Conservation (phyloP, 2,888 invertebrate genomes). For the Cactoblastis cactorum region DNA sequence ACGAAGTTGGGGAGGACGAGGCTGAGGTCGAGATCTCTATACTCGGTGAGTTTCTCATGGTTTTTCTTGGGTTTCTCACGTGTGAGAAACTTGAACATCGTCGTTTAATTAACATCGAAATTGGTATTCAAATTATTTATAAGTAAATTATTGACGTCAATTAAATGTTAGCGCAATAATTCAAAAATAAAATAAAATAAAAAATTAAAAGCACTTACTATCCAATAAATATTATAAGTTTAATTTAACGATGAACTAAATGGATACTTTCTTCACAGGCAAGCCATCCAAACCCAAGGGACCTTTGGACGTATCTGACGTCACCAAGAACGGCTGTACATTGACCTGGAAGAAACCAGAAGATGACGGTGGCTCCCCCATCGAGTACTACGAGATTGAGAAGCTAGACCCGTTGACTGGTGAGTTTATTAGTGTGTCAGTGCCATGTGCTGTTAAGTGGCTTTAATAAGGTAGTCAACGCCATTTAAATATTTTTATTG, state of each 20-base stretch:
- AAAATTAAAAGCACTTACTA: no score
- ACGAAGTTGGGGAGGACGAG: constrained; percentile 94
- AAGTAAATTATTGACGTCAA: no score
- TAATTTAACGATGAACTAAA: not conserved
- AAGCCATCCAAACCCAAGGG: constrained; percentile 90
- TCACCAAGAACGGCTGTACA: constrained; percentile 95
- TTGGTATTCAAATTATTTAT: no score
- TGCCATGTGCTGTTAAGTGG: no score
- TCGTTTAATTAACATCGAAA: no score
- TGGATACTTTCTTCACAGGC: constrained; percentile 51
- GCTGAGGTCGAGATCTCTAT: constrained; percentile 95
- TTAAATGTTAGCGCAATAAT: no score
- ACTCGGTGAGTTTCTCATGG: constrained; percentile 67
- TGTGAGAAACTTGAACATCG: no score
- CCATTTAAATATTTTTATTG: no score
- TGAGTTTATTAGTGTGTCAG: constrained; percentile 33
- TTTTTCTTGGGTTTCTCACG: not conserved
- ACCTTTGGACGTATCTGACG: constrained; percentile 91
- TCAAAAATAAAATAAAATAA: no score
- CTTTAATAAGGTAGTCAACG: no score
- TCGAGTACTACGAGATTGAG: constrained; percentile 97
- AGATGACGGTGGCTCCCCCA: constrained; percentile 96
- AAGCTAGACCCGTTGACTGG: constrained; percentile 93
- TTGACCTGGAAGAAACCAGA: constrained; percentile 96
- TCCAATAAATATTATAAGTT: no score